Conservation (phyloP, 2,888 invertebrate species). For the Parochlus steinenii region DNA sequence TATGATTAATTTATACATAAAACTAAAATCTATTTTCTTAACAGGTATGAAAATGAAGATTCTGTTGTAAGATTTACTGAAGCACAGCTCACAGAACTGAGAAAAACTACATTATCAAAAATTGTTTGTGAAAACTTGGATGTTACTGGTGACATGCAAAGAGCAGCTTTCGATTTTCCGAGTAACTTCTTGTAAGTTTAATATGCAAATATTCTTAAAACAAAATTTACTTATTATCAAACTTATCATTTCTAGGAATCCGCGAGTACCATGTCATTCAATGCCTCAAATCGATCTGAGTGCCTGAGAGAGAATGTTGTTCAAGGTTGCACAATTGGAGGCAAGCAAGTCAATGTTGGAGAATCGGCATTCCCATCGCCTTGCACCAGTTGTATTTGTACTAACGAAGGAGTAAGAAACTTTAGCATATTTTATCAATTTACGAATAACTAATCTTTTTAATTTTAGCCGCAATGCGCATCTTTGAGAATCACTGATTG, state of each 20-base stretch:
- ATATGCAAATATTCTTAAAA: constrained; percentile 2
- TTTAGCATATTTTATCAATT: too few species aligned
- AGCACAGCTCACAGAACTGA: constrained; percentile 71
- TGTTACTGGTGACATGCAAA: constrained; percentile 65
- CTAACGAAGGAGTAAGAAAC: constrained; percentile 59
- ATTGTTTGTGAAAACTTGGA: constrained; percentile 84
- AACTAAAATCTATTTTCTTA: constrained; percentile 12
- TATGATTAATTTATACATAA: background rate
- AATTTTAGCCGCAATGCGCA: constrained; percentile 66
- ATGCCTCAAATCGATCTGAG: constrained; percentile 65
- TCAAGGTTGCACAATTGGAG: constrained; percentile 69
- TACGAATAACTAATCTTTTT: too few species aligned
- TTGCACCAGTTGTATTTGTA: constrained; percentile 78
- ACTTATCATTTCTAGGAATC: constrained; percentile 42
- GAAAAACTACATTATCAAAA: constrained; percentile 72
- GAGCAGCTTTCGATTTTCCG: constrained; percentile 78
- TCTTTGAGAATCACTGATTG: constrained; percentile 79
- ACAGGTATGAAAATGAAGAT: constrained; percentile 73
- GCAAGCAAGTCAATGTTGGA: constrained; percentile 58
- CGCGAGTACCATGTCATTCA: constrained; percentile 67
- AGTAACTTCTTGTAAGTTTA: constrained; percentile 63
- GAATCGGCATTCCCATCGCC: constrained; percentile 79
- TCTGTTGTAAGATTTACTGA: constrained; percentile 64
- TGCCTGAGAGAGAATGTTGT: constrained; percentile 62
- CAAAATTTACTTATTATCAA: constrained; percentile 1